These are phyloP conservation scores for Euproctis similis DNA, from an alignment of 2,888 invertebrate genomes.

Conservation along the genomic window DNA sequence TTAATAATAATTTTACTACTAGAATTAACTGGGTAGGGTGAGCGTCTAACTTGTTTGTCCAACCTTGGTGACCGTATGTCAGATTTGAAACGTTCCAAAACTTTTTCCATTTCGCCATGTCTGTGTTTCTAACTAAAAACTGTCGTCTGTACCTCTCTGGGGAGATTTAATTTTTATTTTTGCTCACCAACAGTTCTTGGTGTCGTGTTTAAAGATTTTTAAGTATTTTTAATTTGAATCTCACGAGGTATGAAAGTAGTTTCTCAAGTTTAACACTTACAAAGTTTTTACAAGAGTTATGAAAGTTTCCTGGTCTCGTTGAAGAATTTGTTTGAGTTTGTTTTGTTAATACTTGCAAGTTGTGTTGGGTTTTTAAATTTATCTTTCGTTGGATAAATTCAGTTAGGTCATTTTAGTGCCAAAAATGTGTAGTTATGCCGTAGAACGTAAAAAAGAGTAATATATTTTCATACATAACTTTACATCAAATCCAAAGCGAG, in stretches of 20 bases:
- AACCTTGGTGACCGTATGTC: slow-evolving; percentile 10
- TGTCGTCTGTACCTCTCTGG: slow-evolving; percentile 20
- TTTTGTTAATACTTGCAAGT: too few species aligned
- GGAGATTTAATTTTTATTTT: slow-evolving; percentile 23
- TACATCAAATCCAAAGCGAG: too few species aligned
- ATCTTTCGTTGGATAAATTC: too few species aligned
- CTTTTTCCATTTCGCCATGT: slow-evolving; percentile 34
- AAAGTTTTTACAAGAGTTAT: too few species aligned
- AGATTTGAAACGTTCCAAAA: slow-evolving; percentile 12
- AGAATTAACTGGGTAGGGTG: neutral
- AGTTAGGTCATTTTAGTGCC: too few species aligned
- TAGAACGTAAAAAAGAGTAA: too few species aligned
- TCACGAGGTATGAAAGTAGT: slow-evolving; percentile 1
- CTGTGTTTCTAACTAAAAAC: slow-evolving; percentile 28
- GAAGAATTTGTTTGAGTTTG: too few species aligned
- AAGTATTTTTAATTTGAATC: slow-evolving; percentile 6
- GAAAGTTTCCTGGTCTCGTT: neutral
- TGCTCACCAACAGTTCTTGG: slow-evolving; percentile 8
- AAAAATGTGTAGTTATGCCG: too few species aligned
- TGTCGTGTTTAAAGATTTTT: slow-evolving; percentile 9
- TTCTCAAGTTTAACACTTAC: neutral
- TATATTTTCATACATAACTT: too few species aligned
- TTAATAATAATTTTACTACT: neutral
- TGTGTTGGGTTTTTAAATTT: too few species aligned
- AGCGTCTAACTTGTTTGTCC: slow-evolving; percentile 1